phyloP scores from a whole-genome alignment of 2,888 invertebrate species.

The Phanerotoma sp. region DNA sequence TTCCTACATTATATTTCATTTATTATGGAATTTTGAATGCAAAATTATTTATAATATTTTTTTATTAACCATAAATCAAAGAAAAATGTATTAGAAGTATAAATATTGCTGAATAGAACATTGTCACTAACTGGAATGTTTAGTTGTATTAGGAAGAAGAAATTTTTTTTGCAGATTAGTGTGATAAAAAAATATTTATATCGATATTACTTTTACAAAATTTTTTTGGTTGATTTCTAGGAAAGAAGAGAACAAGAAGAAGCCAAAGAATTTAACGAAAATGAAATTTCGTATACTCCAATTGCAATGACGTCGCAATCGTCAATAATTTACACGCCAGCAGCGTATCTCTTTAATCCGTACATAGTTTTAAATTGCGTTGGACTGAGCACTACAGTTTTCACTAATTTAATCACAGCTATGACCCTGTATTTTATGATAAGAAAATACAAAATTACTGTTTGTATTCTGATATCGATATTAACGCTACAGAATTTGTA shows the following conservation, averaged over 20 bases:
- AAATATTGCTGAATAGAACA: too few species aligned
- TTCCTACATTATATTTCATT: too few species aligned
- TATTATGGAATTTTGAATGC: too few species aligned
- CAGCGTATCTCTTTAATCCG: conserved; percentile 86
- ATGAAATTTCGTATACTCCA: conserved; percentile 24
- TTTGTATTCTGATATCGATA: conserved; percentile 72
- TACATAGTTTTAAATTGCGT: conserved; percentile 84
- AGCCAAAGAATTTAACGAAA: conserved; percentile 25
- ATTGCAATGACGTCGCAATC: conserved; percentile 34
- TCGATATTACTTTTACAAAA: background rate
- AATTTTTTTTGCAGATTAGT: background rate
- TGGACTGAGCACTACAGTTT: conserved; percentile 86
- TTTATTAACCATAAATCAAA: too few species aligned
- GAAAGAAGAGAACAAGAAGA: conserved; percentile 41
- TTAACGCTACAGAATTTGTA: conserved; percentile 82
- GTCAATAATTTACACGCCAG: conserved; percentile 65
- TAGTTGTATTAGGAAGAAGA: too few species aligned
- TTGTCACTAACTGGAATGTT: too few species aligned
- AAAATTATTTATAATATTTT: too few species aligned
- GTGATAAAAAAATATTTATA: background rate
- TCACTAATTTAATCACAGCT: conserved; percentile 82
- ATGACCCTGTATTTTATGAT: conserved; percentile 71
- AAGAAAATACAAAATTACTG: conserved; percentile 64
- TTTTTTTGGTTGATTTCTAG: conserved; percentile 33
- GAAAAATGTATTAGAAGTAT: too few species aligned